phyloP scores from a whole-genome alignment of 2,888 invertebrate genomes.

The Parasteatoda lunata region DNA sequence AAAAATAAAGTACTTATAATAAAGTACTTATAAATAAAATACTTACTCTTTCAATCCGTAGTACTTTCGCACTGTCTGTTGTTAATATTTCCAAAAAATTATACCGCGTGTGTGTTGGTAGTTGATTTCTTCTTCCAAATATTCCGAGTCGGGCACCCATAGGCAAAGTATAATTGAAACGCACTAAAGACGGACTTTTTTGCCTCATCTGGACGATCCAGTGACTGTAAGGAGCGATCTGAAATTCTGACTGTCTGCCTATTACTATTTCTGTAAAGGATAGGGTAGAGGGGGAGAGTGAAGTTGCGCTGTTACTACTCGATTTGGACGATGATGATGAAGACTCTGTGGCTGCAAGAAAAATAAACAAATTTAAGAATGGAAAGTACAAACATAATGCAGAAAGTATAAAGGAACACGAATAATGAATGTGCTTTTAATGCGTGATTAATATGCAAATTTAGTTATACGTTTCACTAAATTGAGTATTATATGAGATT shows the following conservation, averaged over 20 bases:
- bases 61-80: conserved; percentile 63
- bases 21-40: no score
- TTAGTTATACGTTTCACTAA: no score
- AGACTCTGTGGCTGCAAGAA: conserved; percentile 13
- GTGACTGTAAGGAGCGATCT: conserved; percentile 91
- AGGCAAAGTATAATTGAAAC: conserved; percentile 88
- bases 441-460: no score
- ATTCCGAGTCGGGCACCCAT: conserved; percentile 71
- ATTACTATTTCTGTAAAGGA: conserved; percentile 76
- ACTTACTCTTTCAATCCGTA: conserved; percentile 56
- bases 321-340: conserved; percentile 38
- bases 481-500: no score
- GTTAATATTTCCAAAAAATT: conserved; percentile 72
- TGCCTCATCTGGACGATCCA: conserved; percentile 95
- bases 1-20: no score
- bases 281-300: conserved; percentile 82
- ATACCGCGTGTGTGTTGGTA: conserved; percentile 73
- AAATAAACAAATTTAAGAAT: neutral
- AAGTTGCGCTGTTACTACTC: conserved; percentile 23
- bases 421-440: no score
- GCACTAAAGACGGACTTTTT: conserved; percentile 74
- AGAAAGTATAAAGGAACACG: no score
- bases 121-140: conserved; percentile 72
- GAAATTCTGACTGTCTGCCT: conserved; percentile 86
- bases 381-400: no score